Percentiles rank a stretch among this genome's conserved stretches.
Evolutionary conservation across 2,797 vertebrate species (phyloP).

Genomic region (Crenichthys baileyi): DNA sequence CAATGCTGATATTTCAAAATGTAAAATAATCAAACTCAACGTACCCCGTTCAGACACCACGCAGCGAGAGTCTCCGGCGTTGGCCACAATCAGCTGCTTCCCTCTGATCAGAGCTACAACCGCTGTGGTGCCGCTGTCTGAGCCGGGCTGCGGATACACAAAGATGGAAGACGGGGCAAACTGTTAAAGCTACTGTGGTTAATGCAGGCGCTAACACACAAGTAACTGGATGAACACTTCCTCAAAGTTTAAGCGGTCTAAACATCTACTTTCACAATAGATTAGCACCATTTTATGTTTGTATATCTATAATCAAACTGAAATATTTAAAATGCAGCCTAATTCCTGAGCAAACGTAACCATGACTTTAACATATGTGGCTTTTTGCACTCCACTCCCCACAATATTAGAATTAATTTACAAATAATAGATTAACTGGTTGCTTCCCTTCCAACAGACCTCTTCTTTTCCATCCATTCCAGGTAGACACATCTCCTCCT

Average conservation of each 20-base stretch:
- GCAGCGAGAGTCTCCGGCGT: slow-evolving; percentile 96
- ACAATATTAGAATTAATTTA: neutral
- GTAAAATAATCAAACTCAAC: neutral
- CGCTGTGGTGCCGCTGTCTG: slow-evolving; percentile 96
- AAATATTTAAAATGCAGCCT: neutral
- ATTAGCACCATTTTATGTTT: neutral
- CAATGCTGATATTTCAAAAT: neutral
- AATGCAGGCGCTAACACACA: neutral
- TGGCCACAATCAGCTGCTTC: slow-evolving; percentile 97
- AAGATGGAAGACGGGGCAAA: neutral
- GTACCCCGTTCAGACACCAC: slow-evolving; percentile 91
- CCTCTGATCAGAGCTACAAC: slow-evolving; percentile 96
- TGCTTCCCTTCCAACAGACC: slow-evolving; percentile 73
- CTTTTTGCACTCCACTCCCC: neutral
- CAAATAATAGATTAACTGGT: neutral
- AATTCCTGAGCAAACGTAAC: neutral
- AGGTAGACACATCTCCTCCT: slow-evolving; percentile 94
- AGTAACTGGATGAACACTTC: neutral
- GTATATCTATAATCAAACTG: neutral
- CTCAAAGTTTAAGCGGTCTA: neutral
- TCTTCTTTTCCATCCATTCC: slow-evolving; percentile 99
- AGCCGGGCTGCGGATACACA: slow-evolving; percentile 86
- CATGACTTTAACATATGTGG: too few relatives aligned
- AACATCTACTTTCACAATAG: too few relatives aligned
- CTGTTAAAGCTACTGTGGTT: neutral